phyloP scores from a whole-genome alignment of 37 sponge, comb jelly and placozoan species.

The Petrosia ficiformis region DNA sequence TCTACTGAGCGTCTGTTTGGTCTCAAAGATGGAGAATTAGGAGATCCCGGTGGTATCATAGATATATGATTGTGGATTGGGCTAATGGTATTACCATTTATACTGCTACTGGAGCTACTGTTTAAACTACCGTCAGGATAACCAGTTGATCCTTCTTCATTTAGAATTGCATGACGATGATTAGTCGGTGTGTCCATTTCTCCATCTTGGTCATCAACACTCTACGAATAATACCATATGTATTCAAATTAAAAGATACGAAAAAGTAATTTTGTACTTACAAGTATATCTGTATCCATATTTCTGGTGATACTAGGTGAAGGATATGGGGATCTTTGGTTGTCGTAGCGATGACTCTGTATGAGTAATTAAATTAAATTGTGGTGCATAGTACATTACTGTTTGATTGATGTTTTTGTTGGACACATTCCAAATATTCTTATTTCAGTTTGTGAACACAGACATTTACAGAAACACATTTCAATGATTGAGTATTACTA shows the following conservation, averaged over 20 bases:
- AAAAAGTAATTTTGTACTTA: no score
- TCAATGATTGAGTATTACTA: no score
- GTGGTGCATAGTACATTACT: no score
- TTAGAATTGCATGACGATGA: not conserved
- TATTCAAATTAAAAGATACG: not conserved
- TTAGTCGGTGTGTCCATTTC: not conserved
- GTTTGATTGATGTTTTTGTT: no score
- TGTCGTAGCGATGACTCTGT: not conserved
- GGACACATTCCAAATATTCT: no score
- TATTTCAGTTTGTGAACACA: no score
- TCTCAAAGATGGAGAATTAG: not conserved
- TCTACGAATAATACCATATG: not conserved
- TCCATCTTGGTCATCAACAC: not conserved
- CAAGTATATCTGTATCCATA: no score
- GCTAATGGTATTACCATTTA: not conserved
- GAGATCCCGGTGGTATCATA: not conserved
- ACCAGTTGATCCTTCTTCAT: not conserved
- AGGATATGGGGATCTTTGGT: constrained; percentile 2
- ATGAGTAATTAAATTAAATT: no score
- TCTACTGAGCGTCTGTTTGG: constrained; percentile 40
- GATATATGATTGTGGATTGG: no score
- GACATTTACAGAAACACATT: no score
- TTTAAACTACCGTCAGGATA: not conserved
- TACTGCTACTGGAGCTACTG: not conserved
- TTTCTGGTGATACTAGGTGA: not conserved